Base-by-base conservation (phyloP, 2,888 invertebrate species). In the Tridacna crocea region DNA sequence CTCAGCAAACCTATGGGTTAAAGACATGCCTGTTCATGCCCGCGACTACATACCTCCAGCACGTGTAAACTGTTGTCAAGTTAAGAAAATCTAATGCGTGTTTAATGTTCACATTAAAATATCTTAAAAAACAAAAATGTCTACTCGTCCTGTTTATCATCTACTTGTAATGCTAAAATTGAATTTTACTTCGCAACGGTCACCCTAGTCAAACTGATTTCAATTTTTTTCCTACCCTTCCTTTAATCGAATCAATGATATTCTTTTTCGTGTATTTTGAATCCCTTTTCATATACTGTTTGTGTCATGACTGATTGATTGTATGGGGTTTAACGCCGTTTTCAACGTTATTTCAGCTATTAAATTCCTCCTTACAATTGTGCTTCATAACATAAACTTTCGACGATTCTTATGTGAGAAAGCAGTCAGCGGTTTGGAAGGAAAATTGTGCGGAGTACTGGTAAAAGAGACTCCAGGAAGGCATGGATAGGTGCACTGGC, bases 91-190 rank as follows among this genome's bases (percentile, higher is more conserved):
- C 60, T 60, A 60, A 60, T 60, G 60, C 6, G 26, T 65, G 65
- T 26, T 65, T 65, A 26, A 65, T 65, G 36, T 65, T 65, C 27
- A 1, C 24, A 65, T 63, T 65, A 65, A 65, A 65, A 36, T 19
- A 36, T 22, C 27, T 65, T 36, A 36, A 36, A n/a, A 36, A 36
- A 36, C 36, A 36, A 36, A 36, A 36, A 36, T 36, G 65, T 36
- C 26, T 65, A 15, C 26, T 27, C 19, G 27, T 65, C 36, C 17
- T 15, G 4, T 24, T 65, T 22, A 24, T 65, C 26, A 65, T 65
- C 65, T 65, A 11, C 17, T 65, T 65, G 36, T 65, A 65, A 65
- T 65, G 65, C 65, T 4, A 36, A 65, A 65, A 15, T 26, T 27
- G 27, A 26, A 26, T 65, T 24, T 24, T 65, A 65, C 27, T 0